Evolutionary conservation across 2,888 invertebrate species (phyloP).

Genomic region (Flexamia atlantica): DNA sequence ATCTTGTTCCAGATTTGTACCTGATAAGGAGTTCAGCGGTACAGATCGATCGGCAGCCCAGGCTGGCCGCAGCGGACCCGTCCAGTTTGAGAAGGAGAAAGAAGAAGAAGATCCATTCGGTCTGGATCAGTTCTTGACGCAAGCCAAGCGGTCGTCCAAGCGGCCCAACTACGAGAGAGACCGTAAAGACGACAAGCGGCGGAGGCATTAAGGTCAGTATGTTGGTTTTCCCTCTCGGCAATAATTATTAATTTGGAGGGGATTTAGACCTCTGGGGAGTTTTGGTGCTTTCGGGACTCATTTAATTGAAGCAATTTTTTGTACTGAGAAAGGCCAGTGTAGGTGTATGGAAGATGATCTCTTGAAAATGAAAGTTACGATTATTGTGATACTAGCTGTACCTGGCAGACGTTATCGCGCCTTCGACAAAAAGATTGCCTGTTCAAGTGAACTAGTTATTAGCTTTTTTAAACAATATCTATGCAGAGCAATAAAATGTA

Average conservation of each 20-base stretch:
- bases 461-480: too few species aligned
- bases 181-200: slow-evolving; percentile 75
- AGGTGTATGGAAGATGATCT: too few species aligned
- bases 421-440: too few species aligned
- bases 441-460: too few species aligned
- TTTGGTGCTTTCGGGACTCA: too few species aligned
- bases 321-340: too few species aligned
- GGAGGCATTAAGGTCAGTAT: slow-evolving; percentile 70
- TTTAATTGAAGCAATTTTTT: too few species aligned
- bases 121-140: slow-evolving; percentile 97
- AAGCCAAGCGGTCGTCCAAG: slow-evolving; percentile 92
- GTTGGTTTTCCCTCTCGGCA: slow-evolving; percentile 47
- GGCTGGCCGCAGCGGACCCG: slow-evolving; percentile 91
- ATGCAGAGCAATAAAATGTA: too few species aligned
- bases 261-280: neutral
- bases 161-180: slow-evolving; percentile 78
- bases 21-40: slow-evolving; percentile 98
- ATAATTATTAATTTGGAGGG: too few species aligned
- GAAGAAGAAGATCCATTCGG: slow-evolving; percentile 95
- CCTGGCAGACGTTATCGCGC: too few species aligned
- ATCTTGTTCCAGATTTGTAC: slow-evolving; percentile 87
- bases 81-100: slow-evolving; percentile 92
- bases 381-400: too few species aligned
- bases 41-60: slow-evolving; percentile 82
- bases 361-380: too few species aligned